Conservation (phyloP, 2,888 invertebrate genomes). For the Lucinisca nassula region DNA sequence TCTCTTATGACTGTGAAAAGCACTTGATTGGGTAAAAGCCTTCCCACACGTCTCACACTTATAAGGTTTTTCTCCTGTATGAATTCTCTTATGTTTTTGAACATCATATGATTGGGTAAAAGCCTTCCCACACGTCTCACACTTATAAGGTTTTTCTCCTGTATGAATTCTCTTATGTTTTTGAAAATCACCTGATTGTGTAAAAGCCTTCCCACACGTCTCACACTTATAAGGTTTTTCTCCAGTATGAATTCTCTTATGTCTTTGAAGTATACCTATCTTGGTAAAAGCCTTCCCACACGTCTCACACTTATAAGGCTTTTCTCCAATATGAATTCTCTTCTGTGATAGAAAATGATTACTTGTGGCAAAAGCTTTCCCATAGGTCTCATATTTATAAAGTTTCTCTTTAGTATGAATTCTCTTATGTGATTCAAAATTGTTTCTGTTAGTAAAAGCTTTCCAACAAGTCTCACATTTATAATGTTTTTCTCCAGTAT, state of each 20-base stretch:
- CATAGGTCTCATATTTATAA: not conserved
- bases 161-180: not conserved
- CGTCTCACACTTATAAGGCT: not conserved
- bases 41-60: not conserved
- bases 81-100: not conserved
- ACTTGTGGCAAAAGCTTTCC: not conserved
- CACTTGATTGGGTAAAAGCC: not conserved
- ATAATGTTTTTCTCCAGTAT: not conserved
- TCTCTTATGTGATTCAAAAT: not conserved
- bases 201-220: not conserved
- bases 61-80: not conserved
- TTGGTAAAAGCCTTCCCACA: not conserved
- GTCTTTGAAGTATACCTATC: not conserved
- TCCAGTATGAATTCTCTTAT: not conserved
- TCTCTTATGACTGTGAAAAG: not conserved
- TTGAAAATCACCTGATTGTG: not conserved
- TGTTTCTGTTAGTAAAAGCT: not conserved
- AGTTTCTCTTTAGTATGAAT: not conserved
- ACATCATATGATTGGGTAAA: not conserved
- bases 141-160: too few species aligned
- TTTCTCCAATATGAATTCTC: not conserved
- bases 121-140: not conserved
- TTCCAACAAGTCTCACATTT: not conserved
- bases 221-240: not conserved
- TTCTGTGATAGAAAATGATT: not conserved